Evolutionary conservation across 2,797 vertebrate species (phyloP).

Genomic region (Schizopygopsis pylzovi): DNA sequence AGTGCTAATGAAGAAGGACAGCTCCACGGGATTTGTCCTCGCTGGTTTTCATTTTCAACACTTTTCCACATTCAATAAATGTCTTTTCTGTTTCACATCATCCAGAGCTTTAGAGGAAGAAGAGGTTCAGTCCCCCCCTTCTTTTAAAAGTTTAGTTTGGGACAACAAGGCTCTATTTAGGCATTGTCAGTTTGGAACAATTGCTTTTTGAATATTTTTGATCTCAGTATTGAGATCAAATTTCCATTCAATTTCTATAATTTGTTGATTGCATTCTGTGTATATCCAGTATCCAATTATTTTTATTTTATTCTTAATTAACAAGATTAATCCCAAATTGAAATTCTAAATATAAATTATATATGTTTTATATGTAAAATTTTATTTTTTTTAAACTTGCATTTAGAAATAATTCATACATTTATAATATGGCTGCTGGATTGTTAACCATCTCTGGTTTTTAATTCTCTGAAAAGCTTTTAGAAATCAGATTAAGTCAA

Average conservation of each 20-base stretch:
- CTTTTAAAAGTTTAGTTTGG: conserved; percentile 66
- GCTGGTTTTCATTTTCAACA: conserved; percentile 75
- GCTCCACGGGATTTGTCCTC: conserved; percentile 76
- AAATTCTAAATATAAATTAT: not conserved
- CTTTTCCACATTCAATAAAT: conserved; percentile 75
- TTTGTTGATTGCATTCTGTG: conserved; percentile 17
- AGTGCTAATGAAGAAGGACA: conserved; percentile 81
- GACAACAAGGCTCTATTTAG: conserved; percentile 21
- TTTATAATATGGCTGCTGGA: not conserved
- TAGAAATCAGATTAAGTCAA: not conserved
- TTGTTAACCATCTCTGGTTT: not conserved
- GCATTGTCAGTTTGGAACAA: conserved; percentile 55
- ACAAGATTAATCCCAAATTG: not conserved
- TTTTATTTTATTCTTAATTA: not conserved
- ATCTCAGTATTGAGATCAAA: not conserved
- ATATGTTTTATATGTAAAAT: not conserved
- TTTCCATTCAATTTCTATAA: not conserved
- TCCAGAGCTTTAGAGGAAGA: conserved; percentile 56
- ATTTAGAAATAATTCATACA: not conserved
- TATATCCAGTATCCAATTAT: not conserved
- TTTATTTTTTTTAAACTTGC: not conserved
- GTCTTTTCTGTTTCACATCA: conserved; percentile 65
- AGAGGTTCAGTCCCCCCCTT: conserved; percentile 61
- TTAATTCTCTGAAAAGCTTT: not conserved
- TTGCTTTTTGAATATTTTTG: not conserved